Evolutionary conservation across 2,888 invertebrate species (phyloP).

Genomic region (Schrankia costaestrigalis): DNA sequence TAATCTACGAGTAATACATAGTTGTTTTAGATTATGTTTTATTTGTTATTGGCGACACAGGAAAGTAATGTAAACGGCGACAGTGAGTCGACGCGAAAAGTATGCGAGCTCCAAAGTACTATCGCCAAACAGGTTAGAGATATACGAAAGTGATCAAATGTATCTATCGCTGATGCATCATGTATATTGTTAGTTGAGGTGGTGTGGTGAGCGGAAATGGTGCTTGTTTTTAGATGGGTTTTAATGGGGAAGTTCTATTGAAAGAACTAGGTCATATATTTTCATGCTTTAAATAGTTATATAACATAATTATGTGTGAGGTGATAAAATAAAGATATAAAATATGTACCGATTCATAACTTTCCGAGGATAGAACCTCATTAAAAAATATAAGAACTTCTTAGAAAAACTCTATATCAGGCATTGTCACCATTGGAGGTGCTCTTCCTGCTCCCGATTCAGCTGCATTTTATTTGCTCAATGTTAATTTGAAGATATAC

Average conservation of each 20-base stretch:
- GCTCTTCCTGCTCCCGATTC: no score
- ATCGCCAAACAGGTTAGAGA: constrained; percentile 91
- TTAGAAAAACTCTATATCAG: no score
- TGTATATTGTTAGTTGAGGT: no score
- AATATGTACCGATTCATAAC: no score
- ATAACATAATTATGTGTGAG: not conserved
- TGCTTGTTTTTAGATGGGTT: constrained; percentile 1
- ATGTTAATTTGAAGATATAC: no score
- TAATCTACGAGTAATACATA: constrained; percentile 12
- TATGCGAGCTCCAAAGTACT: constrained; percentile 91
- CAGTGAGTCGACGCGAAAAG: constrained; percentile 72
- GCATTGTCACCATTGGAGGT: no score
- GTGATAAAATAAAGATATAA: no score
- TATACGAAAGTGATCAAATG: constrained; percentile 9
- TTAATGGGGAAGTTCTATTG: not conserved
- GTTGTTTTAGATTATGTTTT: constrained; percentile 40
- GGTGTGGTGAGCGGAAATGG: constrained; percentile 13
- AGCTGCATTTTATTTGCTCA: no score
- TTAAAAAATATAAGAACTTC: no score
- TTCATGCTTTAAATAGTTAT: not conserved
- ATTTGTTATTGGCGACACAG: constrained; percentile 63
- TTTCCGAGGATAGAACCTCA: no score
- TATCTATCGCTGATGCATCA: constrained; percentile 28
- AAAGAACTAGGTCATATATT: not conserved
- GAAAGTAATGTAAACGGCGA: constrained; percentile 74